A percentile compares a stretch with the other conserved stretches of the same genome.
Conservation (phyloP, 2,113 vertebrate genomes). For the Vulpes ferrilata region DNA sequence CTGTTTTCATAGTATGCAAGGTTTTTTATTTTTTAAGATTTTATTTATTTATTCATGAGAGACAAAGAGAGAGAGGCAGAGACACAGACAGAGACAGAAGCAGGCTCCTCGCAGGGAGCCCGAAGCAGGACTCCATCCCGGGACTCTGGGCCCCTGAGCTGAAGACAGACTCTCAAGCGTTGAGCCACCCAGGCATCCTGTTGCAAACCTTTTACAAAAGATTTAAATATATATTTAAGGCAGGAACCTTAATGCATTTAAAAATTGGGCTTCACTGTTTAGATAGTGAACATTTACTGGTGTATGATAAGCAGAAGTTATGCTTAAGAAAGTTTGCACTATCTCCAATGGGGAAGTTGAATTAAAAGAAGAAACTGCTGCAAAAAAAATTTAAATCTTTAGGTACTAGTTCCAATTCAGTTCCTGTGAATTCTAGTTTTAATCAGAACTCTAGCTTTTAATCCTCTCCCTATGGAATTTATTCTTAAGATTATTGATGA, state of each 20-base stretch:
- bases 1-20: background rate
- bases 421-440: background rate
- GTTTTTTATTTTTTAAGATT: no score
- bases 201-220: background rate
- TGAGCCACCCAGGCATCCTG: no score
- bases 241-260: background rate
- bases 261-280: background rate
- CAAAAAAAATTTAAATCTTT: background rate
- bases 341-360: background rate
- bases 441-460: background rate
- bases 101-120: no score
- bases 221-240: background rate
- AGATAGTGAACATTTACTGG: background rate
- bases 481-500: background rate
- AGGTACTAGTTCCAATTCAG: background rate
- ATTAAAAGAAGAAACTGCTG: background rate
- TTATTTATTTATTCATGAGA: no score
- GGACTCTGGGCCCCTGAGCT: no score
- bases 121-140: no score
- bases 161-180: no score
- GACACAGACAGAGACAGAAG: no score
- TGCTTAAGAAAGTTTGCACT: background rate
- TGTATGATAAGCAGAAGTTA: background rate
- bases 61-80: no score
- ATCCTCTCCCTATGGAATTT: background rate